phyloP scores from a whole-genome alignment of 2,888 invertebrate species.

The Sarcophaga rosellei region DNA sequence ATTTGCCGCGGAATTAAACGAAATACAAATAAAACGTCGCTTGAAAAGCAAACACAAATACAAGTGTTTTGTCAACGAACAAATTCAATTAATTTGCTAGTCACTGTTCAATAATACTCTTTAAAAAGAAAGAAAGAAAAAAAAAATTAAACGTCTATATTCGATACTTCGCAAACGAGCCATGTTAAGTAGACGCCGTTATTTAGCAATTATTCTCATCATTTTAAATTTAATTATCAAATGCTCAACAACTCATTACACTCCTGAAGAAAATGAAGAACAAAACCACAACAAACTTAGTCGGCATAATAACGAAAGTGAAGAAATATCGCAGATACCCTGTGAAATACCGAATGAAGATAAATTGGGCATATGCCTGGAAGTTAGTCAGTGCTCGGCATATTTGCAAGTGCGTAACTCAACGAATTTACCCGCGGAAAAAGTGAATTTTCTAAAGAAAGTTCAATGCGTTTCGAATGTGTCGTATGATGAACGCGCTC shows the following conservation, averaged over 20 bases:
- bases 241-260: conserved; percentile 31
- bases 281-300: background rate
- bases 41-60: conserved; percentile 27
- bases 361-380: conserved; percentile 76
- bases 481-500: conserved; percentile 25
- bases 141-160: background rate
- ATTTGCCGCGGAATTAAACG: conserved; percentile 25
- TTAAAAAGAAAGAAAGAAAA: background rate
- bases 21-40: conserved; percentile 21
- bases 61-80: conserved; percentile 47
- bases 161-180: conserved; percentile 7
- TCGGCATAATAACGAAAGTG: background rate
- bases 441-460: conserved; percentile 78
- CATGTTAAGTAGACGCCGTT: conserved; percentile 41
- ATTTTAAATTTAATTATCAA: conserved; percentile 41
- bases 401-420: conserved; percentile 78
- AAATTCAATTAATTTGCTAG: conserved; percentile 26
- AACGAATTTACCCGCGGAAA: conserved; percentile 76
- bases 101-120: conserved; percentile 11
- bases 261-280: conserved; percentile 34
- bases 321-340: conserved; percentile 37
- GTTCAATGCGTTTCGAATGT: conserved; percentile 76
- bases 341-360: conserved; percentile 80
- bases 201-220: conserved; percentile 31
- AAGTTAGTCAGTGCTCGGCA: conserved; percentile 75